Evolutionary conservation across 2,797 vertebrate genomes (phyloP).

Genomic region (Gambusia yucatana): DNA sequence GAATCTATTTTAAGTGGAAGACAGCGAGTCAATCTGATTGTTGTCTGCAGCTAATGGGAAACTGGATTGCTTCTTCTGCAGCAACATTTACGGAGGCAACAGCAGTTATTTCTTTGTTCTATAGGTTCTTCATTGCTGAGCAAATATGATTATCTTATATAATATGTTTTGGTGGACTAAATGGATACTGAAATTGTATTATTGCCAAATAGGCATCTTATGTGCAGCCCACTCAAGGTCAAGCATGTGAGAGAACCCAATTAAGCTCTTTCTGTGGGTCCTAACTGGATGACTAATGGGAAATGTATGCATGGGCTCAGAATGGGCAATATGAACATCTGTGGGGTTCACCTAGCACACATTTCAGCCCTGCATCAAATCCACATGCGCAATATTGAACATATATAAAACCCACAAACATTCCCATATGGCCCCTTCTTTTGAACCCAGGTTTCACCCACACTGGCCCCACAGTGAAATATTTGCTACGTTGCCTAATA

Average conservation of each 20-base stretch:
- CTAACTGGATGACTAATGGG: not conserved
- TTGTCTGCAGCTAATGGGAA: not conserved
- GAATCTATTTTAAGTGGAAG: not conserved
- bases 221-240: not conserved
- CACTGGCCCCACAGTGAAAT: not conserved
- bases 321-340: not conserved
- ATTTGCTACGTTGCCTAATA: not conserved
- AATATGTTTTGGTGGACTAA: not conserved
- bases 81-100: not conserved
- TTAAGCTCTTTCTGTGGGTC: not conserved
- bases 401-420: not conserved
- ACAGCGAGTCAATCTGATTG: not conserved
- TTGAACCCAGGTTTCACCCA: not conserved
- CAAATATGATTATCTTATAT: not conserved
- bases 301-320: not conserved
- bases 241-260: constrained; percentile 1
- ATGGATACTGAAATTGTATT: not conserved
- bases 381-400: not conserved
- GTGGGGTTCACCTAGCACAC: not conserved
- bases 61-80: not conserved
- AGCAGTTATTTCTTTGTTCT: not conserved
- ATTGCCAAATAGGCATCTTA: not conserved
- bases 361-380: constrained; percentile 1
- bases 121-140: not conserved
- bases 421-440: constrained; percentile 3